Percentiles rank a stretch among this genome's conserved stretches.
Conservation (phyloP, 2,888 invertebrate species). For the Chrysotoxum bicinctum region DNA sequence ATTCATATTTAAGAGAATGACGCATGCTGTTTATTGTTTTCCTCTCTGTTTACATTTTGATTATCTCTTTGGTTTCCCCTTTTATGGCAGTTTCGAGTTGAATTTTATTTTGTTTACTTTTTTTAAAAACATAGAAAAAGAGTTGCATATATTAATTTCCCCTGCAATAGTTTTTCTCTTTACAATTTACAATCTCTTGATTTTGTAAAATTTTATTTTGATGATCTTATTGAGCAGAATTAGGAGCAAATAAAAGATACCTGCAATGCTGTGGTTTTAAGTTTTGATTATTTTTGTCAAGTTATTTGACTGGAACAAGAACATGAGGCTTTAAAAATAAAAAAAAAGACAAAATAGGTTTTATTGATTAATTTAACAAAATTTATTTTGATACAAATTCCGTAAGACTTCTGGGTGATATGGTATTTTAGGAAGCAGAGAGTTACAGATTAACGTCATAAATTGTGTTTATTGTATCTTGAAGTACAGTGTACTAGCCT, state of each 20-base stretch:
- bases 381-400: too few relatives aligned
- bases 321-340: too few relatives aligned
- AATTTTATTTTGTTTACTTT: not conserved
- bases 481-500: too few relatives aligned
- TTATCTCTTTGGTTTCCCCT: conserved; percentile 26
- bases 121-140: conserved; percentile 41
- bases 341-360: too few relatives aligned
- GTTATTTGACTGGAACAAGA: too few relatives aligned
- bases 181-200: not conserved
- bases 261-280: too few relatives aligned
- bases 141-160: not conserved
- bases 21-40: not conserved
- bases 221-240: not conserved
- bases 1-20: not conserved
- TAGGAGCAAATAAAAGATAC: not conserved
- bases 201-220: not conserved
- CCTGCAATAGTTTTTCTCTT: not conserved
- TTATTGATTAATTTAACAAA: too few relatives aligned
- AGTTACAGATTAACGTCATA: too few relatives aligned
- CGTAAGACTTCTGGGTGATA: too few relatives aligned
- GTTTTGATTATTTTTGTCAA: too few relatives aligned
- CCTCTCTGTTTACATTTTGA: conserved; percentile 32
- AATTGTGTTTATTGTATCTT: too few relatives aligned
- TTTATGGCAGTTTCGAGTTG: not conserved
- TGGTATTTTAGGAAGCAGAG: too few relatives aligned